Evolutionary conservation across 2,888 invertebrate species (phyloP).

Genomic region (Sphecodes monilicornis): DNA sequence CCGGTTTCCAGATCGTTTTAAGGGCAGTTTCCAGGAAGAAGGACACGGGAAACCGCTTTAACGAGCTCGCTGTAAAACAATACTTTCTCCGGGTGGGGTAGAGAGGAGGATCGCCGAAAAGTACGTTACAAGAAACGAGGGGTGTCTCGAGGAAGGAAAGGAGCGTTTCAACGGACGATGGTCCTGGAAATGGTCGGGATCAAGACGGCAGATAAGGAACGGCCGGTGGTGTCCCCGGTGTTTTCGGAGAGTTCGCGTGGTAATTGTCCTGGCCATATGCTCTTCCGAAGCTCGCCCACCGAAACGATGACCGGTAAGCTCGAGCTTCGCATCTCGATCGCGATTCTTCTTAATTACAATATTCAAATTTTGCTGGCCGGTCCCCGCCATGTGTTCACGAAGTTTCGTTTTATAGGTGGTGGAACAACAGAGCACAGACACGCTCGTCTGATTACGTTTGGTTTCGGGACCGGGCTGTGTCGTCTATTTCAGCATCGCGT

Average conservation of each 20-base stretch:
- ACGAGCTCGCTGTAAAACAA: conserved; percentile 21
- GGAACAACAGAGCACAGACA: not conserved
- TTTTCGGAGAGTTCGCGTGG: conserved; percentile 67
- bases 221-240: conserved; percentile 62
- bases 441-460: not conserved
- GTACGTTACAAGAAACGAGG: conserved; percentile 49
- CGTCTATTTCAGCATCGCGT: conserved; percentile 45
- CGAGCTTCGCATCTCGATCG: conserved; percentile 64
- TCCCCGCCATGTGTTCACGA: conserved; percentile 49
- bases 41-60: conserved; percentile 42
- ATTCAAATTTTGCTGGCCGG: conserved; percentile 81
- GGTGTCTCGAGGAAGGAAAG: conserved; percentile 21
- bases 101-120: conserved; percentile 19
- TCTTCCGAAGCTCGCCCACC: conserved; percentile 68
- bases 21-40: not conserved
- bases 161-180: conserved; percentile 44
- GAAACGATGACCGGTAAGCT: conserved; percentile 71
- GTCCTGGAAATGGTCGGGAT: conserved; percentile 61
- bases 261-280: conserved; percentile 80
- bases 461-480: not conserved
- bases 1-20: not conserved
- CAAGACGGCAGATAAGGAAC: conserved; percentile 60
- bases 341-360: conserved; percentile 80
- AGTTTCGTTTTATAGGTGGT: not conserved
- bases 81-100: not conserved